Evolutionary conservation across 2,888 invertebrate genomes (phyloP).

Genomic region (Nymphalis c-album): DNA sequence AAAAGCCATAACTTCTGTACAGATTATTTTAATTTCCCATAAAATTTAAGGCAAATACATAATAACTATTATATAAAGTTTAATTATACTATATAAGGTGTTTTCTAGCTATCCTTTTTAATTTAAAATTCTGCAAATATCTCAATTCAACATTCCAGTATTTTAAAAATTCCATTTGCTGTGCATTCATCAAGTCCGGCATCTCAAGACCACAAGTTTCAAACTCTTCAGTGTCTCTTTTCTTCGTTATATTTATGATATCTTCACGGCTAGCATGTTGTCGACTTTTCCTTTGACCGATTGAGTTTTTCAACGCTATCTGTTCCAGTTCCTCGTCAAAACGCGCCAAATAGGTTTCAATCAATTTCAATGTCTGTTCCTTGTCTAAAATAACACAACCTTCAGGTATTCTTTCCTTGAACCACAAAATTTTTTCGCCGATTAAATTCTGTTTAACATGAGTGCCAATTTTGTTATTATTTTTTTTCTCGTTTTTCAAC

Average conservation of each 20-base stretch:
- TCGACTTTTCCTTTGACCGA: slow-evolving; percentile 86
- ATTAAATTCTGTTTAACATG: slow-evolving; percentile 87
- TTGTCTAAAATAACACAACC: slow-evolving; percentile 79
- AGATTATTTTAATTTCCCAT: too few species aligned
- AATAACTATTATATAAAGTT: neutral
- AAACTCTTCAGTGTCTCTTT: slow-evolving; percentile 88
- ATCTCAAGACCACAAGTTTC: slow-evolving; percentile 90
- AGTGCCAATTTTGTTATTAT: slow-evolving; percentile 83
- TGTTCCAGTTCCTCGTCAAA: slow-evolving; percentile 90
- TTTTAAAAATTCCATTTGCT: slow-evolving; percentile 82
- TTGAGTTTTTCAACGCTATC: slow-evolving; percentile 88
- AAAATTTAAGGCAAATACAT: too few species aligned
- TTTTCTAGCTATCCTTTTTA: slow-evolving; percentile 80
- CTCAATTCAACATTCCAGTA: slow-evolving; percentile 86
- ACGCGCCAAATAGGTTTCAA: slow-evolving; percentile 77
- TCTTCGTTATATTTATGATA: slow-evolving; percentile 87
- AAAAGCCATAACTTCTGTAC: too few species aligned
- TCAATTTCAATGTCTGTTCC: slow-evolving; percentile 81
- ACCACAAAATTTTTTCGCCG: slow-evolving; percentile 91
- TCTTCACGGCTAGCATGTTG: slow-evolving; percentile 92
- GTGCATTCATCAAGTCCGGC: slow-evolving; percentile 84
- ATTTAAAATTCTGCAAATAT: slow-evolving; percentile 84
- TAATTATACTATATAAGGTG: slow-evolving; percentile 39
- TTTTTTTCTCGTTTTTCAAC: slow-evolving; percentile 83
- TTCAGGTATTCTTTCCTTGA: slow-evolving; percentile 84